Evolutionary conservation across 2,888 invertebrate genomes (phyloP).

Genomic region (Nezara viridula): DNA sequence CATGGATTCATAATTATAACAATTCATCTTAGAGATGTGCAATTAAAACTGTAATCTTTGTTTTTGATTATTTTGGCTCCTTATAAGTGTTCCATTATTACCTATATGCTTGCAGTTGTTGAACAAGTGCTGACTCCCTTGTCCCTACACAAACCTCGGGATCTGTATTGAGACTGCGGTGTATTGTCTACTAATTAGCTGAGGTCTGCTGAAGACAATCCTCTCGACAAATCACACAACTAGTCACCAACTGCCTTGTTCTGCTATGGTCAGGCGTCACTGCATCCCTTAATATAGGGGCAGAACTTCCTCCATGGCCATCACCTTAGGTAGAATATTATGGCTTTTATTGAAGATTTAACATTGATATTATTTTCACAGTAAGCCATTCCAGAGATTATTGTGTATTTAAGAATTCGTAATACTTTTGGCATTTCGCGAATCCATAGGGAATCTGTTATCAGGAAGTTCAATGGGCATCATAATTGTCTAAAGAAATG

Average conservation of each 20-base stretch:
- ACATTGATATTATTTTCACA: too few relatives aligned
- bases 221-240: conserved; percentile 51
- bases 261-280: conserved; percentile 48
- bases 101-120: neutral
- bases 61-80: neutral
- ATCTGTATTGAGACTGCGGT: conserved; percentile 4
- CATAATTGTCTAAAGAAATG: too few relatives aligned
- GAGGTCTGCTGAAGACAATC: conserved; percentile 36
- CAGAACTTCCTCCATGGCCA: neutral
- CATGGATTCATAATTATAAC: too few relatives aligned
- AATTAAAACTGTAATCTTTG: too few relatives aligned
- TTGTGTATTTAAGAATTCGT: too few relatives aligned
- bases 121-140: neutral
- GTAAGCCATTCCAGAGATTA: too few relatives aligned
- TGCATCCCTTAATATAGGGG: conserved; percentile 25
- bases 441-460: too few relatives aligned
- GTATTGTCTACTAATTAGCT: conserved; percentile 43
- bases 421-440: too few relatives aligned
- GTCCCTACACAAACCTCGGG: neutral
- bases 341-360: neutral
- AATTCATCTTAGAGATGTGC: too few relatives aligned
- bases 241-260: conserved; percentile 46
- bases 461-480: too few relatives aligned
- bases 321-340: neutral
- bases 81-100: neutral